A percentile compares a stretch with the other conserved stretches of the same genome.
phyloP scores from a whole-genome alignment of 2,113 vertebrate species.

The Ammodytes dubius region DNA sequence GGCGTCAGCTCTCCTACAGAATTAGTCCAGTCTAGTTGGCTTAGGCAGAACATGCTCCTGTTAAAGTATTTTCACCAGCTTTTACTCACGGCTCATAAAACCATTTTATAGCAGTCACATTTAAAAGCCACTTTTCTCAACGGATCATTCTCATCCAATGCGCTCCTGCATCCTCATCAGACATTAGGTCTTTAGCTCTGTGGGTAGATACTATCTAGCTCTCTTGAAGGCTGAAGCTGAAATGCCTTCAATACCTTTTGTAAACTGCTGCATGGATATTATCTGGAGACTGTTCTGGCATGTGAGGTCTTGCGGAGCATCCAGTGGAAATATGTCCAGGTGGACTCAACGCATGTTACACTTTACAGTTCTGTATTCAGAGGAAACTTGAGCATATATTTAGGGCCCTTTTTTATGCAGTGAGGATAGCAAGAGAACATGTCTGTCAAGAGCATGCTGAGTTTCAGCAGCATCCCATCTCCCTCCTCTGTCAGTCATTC shows the following conservation, averaged over 20 bases:
- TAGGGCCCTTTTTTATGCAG: background rate
- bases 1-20: conserved; percentile 36
- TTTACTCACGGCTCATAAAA: background rate
- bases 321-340: conserved; percentile 11
- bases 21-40: conserved; percentile 32
- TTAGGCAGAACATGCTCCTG: conserved; percentile 47
- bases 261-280: conserved; percentile 57
- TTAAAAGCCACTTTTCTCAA: background rate
- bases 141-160: conserved; percentile 5
- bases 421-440: conserved; percentile 36
- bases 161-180: background rate
- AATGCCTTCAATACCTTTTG: conserved; percentile 34
- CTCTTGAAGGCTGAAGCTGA: conserved; percentile 28
- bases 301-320: conserved; percentile 48
- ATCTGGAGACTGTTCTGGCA: conserved; percentile 40
- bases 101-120: background rate
- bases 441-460: conserved; percentile 31
- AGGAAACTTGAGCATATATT: background rate
- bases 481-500: background rate
- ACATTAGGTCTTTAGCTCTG: background rate
- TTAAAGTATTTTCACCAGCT: background rate
- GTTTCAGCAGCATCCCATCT: conserved; percentile 40
- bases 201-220: conserved; percentile 13
- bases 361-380: conserved; percentile 16
- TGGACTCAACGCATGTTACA: conserved; percentile 50